Base-by-base conservation (phyloP, 2,888 invertebrate species). In the Aphodius sticticus region DNA sequence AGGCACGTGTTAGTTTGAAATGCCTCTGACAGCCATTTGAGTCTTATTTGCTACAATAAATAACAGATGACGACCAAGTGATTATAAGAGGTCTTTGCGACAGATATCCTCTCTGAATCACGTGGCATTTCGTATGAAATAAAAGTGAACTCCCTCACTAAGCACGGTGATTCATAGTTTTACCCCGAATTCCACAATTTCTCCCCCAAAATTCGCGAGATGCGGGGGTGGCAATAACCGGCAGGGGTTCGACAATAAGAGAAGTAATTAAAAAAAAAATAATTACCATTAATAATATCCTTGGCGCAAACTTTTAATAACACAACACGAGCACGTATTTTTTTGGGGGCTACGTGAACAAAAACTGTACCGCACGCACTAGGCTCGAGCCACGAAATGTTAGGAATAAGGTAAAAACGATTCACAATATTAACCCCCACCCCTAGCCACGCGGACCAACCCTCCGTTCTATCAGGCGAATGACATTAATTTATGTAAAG, bases 381-480 rank as follows among this genome's bases (percentile, higher is more conserved):
- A 77, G 80, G 74, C 79, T 81, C 82, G 80, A 82, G 79, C 79
- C 80, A 82, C 82, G 75, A 82, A 82, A 82, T 83, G 80, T 79
- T 82, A 81, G 82, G 83, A 53, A 76, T 77, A 78, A 81, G 83
- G 84, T 84, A 53, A 84, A 84, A 84, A 82, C 81, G 81, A 82
- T 82, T 82, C 77, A 80, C 78, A 76, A 84, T 83, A 83, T 83
- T 81, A 80, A 81, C 82, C 84, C 84, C 84, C 83, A 84, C 83
- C 84, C 81, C 69, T 70, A 36, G 4, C 72, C 26, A 26, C 26
- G 38, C 16, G 37, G 35, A 71, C 37, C 35, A 37, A 35, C 35
- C n/a, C 74, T 36, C 35, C 35, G n/a, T 37, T 37, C 36, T 74
- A 74, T 37, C 36, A 74, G 12, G n/a, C 26, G 74, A 74, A 74